Base-by-base conservation (phyloP, 2,113 vertebrate genomes). In the Thunnus maccoyii region DNA sequence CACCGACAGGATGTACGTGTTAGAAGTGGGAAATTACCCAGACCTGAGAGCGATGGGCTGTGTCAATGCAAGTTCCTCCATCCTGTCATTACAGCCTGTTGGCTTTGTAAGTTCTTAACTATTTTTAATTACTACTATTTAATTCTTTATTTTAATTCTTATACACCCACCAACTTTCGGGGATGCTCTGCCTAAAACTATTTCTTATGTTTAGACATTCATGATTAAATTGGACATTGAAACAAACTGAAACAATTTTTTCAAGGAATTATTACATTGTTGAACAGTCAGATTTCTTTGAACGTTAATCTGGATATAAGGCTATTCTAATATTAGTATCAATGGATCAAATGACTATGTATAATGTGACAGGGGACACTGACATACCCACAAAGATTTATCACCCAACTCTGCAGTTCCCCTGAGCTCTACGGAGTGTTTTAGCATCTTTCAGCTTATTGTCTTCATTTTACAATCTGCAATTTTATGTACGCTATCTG, bases 1-100 rank as follows among this genome's bases (percentile, higher is more conserved):
- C 63, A 82, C 92, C 0, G 95, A 95, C 14, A 96, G 93, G 84
- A 96, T 97, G 94, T 98, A 96, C 2, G 95, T 98, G 58, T 85
- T 99, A 73, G 98, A 99, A 87, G 96, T 96, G 93, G 98, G 97
- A 41, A 93, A 87, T 77, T 99, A 98, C 83, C 95, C 97, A 8
- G 93, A 96, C 86, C 93, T 97, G 72, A 93, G 69, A 5, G 93
- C 96, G 0, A 96, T 99, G 95, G 97, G 98, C 83, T 98, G 96
- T 72, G 88, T 88, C 30, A 52, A 77, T 3, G 74, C 94, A 0
- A 87, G 93, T 83, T 48, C 94, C 44, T 84, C 93, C 74, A 91
- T 98, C 72, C 94, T 90, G 86, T 99, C 97, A 20, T 88, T 98
- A 18, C 95, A 68, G 80, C 96, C 95, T 25, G 87, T 95, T 81